Conservation (phyloP, 2,888 invertebrate species). For the Mythimna ferrago region DNA sequence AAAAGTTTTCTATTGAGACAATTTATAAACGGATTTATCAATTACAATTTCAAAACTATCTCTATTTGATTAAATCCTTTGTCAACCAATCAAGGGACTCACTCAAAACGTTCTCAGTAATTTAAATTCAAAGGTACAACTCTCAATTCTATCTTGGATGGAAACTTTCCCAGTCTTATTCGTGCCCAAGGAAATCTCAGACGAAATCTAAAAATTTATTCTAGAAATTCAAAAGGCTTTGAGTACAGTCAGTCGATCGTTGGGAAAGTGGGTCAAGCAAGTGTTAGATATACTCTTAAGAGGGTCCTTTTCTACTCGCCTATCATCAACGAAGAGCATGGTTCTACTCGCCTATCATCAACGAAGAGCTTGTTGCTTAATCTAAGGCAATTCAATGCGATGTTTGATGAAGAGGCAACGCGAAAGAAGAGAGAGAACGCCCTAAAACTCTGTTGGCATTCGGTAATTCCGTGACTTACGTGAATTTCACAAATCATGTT, state of each 20-base stretch:
- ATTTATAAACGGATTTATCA: slow-evolving; percentile 5
- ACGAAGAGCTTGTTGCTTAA: too few relatives aligned
- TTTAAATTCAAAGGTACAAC: slow-evolving; percentile 51
- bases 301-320: too few relatives aligned
- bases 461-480: too few relatives aligned
- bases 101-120: slow-evolving; percentile 1
- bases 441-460: too few relatives aligned
- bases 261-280: slow-evolving; percentile 61
- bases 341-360: too few relatives aligned
- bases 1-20: neutral
- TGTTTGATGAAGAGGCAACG: too few relatives aligned
- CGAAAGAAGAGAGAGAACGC: too few relatives aligned
- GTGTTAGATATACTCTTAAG: slow-evolving; percentile 36
- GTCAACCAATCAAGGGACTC: neutral
- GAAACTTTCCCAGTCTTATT: slow-evolving; percentile 49
- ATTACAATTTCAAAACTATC: slow-evolving; percentile 2
- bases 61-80: slow-evolving; percentile 20
- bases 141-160: slow-evolving; percentile 34
- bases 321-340: too few relatives aligned
- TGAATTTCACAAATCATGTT: too few relatives aligned
- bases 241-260: slow-evolving; percentile 50
- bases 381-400: too few relatives aligned
- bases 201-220: slow-evolving; percentile 43
- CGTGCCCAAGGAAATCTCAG: slow-evolving; percentile 34
- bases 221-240: slow-evolving; percentile 59